A percentile compares a stretch with the other conserved stretches of the same genome.
These are phyloP conservation scores for Microcebus ravelobensis DNA, from an alignment of 2,113 vertebrate species.

Conservation along the genomic window DNA sequence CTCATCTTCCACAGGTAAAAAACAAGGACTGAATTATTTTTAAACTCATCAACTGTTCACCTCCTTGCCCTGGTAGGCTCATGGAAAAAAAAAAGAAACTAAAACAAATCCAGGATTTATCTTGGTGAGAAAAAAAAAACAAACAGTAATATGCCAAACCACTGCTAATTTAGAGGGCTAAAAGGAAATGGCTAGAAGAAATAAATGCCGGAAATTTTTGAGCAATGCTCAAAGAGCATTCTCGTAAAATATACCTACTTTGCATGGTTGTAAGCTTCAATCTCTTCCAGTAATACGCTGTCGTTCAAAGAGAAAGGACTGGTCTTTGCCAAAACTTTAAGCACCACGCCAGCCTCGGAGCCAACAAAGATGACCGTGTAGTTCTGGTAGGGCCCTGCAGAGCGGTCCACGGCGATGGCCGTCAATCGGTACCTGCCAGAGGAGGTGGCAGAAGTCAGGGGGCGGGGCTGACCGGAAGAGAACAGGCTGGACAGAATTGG, in stretches of 20 bases:
- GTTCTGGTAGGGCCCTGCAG: constrained; percentile 95
- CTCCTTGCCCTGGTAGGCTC: not conserved
- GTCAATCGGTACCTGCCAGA: constrained; percentile 93
- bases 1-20: constrained; percentile 68
- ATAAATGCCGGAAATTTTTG: not conserved
- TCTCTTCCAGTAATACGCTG: constrained; percentile 97
- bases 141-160: constrained; percentile 21
- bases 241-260: constrained; percentile 89
- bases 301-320: constrained; percentile 91
- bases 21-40: constrained; percentile 72
- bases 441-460: not conserved
- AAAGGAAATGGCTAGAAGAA: constrained; percentile 55
- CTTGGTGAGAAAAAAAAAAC: not conserved
- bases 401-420: constrained; percentile 92
- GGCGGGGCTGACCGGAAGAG: not conserved
- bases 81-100: not conserved
- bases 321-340: constrained; percentile 98
- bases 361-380: constrained; percentile 98
- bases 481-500: fast-evolving
- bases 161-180: constrained; percentile 50
- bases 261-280: constrained; percentile 96
- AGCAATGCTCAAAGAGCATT: not conserved
- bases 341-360: constrained; percentile 94
- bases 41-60: constrained; percentile 57
- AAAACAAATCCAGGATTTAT: constrained; percentile 46